Percentiles rank a stretch among this genome's conserved stretches.
phyloP scores from a whole-genome alignment of 2,888 invertebrate species.

The Cacoxenus indagator region DNA sequence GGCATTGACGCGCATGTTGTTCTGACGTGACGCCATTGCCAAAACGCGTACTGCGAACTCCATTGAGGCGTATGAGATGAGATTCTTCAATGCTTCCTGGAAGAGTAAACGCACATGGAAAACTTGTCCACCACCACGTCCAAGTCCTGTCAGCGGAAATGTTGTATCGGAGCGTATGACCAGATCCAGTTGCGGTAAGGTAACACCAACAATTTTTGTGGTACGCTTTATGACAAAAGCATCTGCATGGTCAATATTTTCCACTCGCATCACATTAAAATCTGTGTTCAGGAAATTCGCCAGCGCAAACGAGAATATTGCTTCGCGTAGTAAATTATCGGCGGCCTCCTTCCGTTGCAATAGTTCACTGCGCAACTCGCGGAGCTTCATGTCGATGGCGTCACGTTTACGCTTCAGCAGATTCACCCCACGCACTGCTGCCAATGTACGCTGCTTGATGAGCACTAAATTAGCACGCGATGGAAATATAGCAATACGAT shows the following conservation, averaged over 20 bases:
- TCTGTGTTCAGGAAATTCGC: conserved; percentile 59
- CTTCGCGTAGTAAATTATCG: conserved; percentile 44
- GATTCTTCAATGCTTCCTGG: conserved; percentile 37
- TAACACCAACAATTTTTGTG: conserved; percentile 55
- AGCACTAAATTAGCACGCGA: conserved; percentile 60
- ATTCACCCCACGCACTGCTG: conserved; percentile 55
- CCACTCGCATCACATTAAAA: conserved; percentile 47
- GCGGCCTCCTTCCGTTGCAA: conserved; percentile 28
- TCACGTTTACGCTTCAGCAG: conserved; percentile 62
- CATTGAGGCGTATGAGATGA: conserved; percentile 51
- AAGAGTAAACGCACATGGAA: conserved; percentile 47
- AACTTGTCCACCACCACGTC: conserved; percentile 59
- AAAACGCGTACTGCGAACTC: conserved; percentile 48
- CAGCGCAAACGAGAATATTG: conserved; percentile 57
- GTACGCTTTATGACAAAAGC: conserved; percentile 37
- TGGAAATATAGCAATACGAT: conserved; percentile 54
- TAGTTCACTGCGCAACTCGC: conserved; percentile 44
- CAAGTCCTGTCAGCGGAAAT: conserved; percentile 55
- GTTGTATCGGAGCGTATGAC: conserved; percentile 14
- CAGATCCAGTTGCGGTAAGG: conserved; percentile 49
- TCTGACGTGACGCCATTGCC: conserved; percentile 44
- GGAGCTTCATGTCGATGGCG: conserved; percentile 59
- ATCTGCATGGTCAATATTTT: conserved; percentile 37
- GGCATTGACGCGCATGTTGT: conserved; percentile 63
- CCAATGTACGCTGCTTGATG: conserved; percentile 49